Evolutionary conservation across 2,888 invertebrate species (phyloP), one percentile per base, ranked within the genome.

Genomic region (Calameuta filiformis): DNA sequence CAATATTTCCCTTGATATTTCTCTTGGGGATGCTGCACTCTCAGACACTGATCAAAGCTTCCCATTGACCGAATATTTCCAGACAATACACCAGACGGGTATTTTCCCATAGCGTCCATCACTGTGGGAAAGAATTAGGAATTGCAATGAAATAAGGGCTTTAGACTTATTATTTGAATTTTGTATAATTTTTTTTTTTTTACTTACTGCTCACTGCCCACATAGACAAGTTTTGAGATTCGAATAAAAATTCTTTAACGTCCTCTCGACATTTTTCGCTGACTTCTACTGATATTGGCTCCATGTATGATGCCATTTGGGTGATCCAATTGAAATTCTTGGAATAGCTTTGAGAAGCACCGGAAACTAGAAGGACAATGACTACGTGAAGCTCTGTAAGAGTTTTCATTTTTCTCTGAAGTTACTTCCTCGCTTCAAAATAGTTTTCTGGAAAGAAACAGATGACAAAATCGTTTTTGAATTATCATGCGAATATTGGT

Each of bases 41-140:
- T 68, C 35, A 83, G 68, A 73, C 83, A 83, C 69, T 83, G 82
- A 31, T 83, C 83, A 37, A 77, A 80, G 78, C 80, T 81, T 6
- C 83, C 82, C 77, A 83, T 31, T 68, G 81, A 79, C 30, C 76
- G 76, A 12, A 79, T 81, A 76, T 82, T 83, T 73, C 83, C 83
- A n/a, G 81, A 82, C 33, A 83, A 68, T 31, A 81, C 71, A 12
- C 81, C 82, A 1, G 81, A 75, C 12, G 82, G 82, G 31, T 81
- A 78, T n/a, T 83, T 80, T 6, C 78, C 80, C 2, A 76, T 80
- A 30, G 82, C 73, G 75, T 83, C 83, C 69, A 79, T 82, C 83
- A 83, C 82, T 82, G 77, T 31, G 56, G 73, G n/a, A 74, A 35
- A 37, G 37, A 12, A 35, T 23, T 56, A 23, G 6, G 23, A 23